Evolutionary conservation across 2,888 invertebrate species (phyloP).

Genomic region (Panorpa germanica): DNA sequence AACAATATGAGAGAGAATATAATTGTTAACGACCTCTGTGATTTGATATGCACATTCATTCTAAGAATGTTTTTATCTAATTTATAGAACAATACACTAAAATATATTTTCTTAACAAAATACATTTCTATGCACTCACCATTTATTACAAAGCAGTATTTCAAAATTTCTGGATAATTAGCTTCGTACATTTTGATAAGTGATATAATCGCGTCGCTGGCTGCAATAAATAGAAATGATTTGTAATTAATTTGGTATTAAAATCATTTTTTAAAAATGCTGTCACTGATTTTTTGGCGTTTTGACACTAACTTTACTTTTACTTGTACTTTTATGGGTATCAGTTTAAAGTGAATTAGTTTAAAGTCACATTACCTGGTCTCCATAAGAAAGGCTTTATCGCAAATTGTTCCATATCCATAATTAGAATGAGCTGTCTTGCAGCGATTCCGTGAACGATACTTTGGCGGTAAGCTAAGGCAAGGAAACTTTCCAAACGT

Average conservation of each 20-base stretch:
- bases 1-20: slow-evolving; percentile 5
- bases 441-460: slow-evolving; percentile 39
- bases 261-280: slow-evolving; percentile 9
- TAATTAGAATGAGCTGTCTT: slow-evolving; percentile 45
- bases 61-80: too few species aligned
- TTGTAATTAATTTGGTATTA: slow-evolving; percentile 1
- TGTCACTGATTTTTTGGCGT: slow-evolving; percentile 5
- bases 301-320: slow-evolving; percentile 7
- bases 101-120: too few species aligned
- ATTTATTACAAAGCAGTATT: slow-evolving; percentile 70
- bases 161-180: slow-evolving; percentile 83
- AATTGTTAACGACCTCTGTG: neutral
- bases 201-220: slow-evolving; percentile 61
- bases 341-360: neutral
- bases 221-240: slow-evolving; percentile 24
- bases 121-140: slow-evolving; percentile 31
- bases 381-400: slow-evolving; percentile 70
- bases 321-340: neutral
- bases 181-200: slow-evolving; percentile 75
- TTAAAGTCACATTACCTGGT: slow-evolving; percentile 34
- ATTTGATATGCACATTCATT: slow-evolving; percentile 4
- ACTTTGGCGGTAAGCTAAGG: slow-evolving; percentile 37
- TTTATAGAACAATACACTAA: too few species aligned
- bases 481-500: slow-evolving; percentile 44
- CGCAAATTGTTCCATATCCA: slow-evolving; percentile 63